Percentiles rank a stretch among this genome's conserved stretches.
phyloP scores from a whole-genome alignment of 1,140 invertebrate genomes.

The Condylostylus longicornis region DNA sequence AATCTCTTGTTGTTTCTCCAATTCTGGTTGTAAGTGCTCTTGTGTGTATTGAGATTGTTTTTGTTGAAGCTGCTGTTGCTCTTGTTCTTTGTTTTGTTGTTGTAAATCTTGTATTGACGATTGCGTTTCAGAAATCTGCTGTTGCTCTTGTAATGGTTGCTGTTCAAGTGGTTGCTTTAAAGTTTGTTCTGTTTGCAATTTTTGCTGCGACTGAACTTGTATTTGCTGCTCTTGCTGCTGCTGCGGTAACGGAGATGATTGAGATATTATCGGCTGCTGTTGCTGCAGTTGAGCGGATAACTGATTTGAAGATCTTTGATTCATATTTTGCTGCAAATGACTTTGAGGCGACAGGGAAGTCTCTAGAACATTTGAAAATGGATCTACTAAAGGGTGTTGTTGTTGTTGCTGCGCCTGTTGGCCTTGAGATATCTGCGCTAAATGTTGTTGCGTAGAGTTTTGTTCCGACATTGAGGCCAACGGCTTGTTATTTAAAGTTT shows the following conservation, averaged over 20 bases:
- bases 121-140: no score
- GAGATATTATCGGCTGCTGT: constrained; percentile 16
- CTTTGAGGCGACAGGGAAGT: constrained; percentile 10
- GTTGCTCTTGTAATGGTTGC: no score
- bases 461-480: no score
- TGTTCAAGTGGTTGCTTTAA: background rate
- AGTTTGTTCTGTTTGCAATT: constrained; percentile 8
- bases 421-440: constrained; percentile 6
- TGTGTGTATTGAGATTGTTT: no score
- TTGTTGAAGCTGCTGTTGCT: no score
- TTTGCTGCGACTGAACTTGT: constrained; percentile 10
- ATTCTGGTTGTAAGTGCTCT: no score
- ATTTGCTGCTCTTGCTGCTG: constrained; percentile 12
- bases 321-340: background rate
- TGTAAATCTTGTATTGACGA: no score
- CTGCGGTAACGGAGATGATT: constrained; percentile 16
- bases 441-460: constrained; percentile 6
- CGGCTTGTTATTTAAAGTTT: no score
- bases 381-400: constrained; percentile 26
- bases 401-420: constrained; percentile 15
- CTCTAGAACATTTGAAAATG: constrained; percentile 17
- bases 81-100: no score
- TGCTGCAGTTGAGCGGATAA: background rate
- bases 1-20: no score
- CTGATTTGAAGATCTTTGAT: background rate